These are phyloP conservation scores for Enteromius afrohamiltoni DNA, from an alignment of 2,797 vertebrate genomes.

Conservation along the genomic window DNA sequence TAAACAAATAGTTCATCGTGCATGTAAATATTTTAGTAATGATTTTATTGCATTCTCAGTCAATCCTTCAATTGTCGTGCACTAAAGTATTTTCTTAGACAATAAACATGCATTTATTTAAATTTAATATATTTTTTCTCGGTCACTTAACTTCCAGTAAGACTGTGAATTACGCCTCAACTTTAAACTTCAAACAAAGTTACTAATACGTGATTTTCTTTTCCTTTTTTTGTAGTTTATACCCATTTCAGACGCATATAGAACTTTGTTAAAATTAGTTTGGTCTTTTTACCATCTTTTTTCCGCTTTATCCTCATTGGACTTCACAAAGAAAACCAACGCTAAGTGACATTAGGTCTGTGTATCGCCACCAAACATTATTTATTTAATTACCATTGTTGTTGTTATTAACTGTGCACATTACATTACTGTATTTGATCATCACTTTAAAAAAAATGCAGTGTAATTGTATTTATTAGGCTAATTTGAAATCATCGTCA, in stretches of 20 bases:
- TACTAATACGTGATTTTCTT: neutral
- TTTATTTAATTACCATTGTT: neutral
- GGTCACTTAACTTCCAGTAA: neutral
- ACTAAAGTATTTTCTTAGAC: neutral
- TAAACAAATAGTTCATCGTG: neutral
- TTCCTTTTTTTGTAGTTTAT: neutral
- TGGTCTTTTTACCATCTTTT: neutral
- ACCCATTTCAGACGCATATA: neutral
- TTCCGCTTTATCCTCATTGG: neutral
- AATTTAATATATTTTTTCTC: neutral
- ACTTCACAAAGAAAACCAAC: neutral
- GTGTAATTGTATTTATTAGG: neutral
- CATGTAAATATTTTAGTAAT: neutral
- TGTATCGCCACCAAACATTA: neutral
- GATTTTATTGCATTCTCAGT: neutral
- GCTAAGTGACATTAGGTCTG: neutral
- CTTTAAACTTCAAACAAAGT: neutral
- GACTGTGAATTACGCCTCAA: neutral
- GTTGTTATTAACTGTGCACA: neutral
- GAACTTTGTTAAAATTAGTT: neutral
- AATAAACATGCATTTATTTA: neutral
- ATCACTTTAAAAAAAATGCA: neutral
- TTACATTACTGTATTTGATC: too few species aligned
- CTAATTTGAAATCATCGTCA: neutral
- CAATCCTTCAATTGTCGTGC: neutral